Conservation (phyloP, 2,113 vertebrate species). For the Ptilonorhynchus violaceus region DNA sequence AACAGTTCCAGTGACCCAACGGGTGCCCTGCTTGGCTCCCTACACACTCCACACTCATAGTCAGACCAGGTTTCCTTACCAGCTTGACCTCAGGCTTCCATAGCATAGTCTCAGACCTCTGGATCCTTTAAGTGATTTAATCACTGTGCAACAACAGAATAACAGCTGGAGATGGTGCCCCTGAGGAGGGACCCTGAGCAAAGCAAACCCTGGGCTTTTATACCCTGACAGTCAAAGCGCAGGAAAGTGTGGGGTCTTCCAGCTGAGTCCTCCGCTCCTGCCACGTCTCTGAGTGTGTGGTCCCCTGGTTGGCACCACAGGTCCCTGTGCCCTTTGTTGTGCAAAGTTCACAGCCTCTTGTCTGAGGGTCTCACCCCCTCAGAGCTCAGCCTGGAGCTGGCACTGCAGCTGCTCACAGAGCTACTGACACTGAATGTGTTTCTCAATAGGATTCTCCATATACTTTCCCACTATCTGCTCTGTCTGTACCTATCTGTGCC, state of each 20-base stretch:
- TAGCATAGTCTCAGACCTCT: neutral
- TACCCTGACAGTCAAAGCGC: neutral
- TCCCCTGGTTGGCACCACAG: neutral
- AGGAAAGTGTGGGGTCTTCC: neutral
- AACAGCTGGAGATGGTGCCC: neutral
- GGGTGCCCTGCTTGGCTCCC: neutral
- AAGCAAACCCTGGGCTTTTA: neutral
- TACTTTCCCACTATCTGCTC: neutral
- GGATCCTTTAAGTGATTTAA: neutral
- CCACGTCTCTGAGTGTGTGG: fast-evolving
- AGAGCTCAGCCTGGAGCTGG: neutral
- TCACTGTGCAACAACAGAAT: neutral
- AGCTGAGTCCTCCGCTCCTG: neutral
- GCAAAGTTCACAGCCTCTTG: neutral
- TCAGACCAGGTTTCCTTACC: neutral
- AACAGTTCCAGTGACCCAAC: neutral
- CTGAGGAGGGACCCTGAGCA: fast-evolving
- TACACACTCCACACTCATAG: neutral
- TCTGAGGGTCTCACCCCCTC: neutral
- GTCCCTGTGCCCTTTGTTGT: neutral
- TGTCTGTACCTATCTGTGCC: neutral
- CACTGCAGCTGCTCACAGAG: neutral
- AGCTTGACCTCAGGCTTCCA: fast-evolving
- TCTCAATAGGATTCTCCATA: fast-evolving
- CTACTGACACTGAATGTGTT: neutral